Conservation (phyloP, 2,888 invertebrate genomes). For the Stenotaenia linearis region DNA sequence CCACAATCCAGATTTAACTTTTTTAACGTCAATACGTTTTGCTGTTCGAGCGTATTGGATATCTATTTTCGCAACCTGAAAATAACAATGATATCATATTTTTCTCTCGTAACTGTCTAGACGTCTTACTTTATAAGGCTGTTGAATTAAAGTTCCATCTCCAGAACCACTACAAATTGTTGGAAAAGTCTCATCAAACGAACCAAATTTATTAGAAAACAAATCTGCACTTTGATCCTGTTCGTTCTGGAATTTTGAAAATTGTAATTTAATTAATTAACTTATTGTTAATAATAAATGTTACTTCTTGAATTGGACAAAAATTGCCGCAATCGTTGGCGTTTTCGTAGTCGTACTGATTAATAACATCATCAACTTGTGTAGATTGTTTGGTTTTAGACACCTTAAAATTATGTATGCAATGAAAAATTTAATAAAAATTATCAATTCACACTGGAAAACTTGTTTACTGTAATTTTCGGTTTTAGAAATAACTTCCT, state of each 20-base stretch:
- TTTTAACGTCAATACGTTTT: conserved; percentile 80
- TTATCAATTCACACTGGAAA: too few species aligned
- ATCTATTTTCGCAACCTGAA: conserved; percentile 62
- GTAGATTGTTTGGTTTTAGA: neutral
- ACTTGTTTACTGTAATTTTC: neutral
- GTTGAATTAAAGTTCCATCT: neutral
- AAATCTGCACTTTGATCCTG: neutral
- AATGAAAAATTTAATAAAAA: neutral
- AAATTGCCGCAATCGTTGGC: conserved; percentile 52
- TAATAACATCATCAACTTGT: conserved; percentile 45
- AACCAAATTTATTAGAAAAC: neutral
- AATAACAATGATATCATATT: conserved; percentile 32
- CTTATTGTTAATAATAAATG: neutral
- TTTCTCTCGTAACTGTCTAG: neutral
- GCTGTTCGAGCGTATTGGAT: conserved; percentile 75
- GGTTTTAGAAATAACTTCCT: neutral
- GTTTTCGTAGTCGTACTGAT: conserved; percentile 55
- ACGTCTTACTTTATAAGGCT: neutral
- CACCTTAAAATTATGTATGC: neutral
- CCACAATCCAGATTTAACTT: conserved; percentile 71
- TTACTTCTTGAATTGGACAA: conserved; percentile 48
- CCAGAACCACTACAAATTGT: neutral
- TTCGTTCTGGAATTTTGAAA: neutral
- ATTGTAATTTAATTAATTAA: neutral
- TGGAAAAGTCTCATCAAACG: neutral